phyloP scores from a whole-genome alignment of 2,113 vertebrate species.

The Aldabrachelys gigantea region DNA sequence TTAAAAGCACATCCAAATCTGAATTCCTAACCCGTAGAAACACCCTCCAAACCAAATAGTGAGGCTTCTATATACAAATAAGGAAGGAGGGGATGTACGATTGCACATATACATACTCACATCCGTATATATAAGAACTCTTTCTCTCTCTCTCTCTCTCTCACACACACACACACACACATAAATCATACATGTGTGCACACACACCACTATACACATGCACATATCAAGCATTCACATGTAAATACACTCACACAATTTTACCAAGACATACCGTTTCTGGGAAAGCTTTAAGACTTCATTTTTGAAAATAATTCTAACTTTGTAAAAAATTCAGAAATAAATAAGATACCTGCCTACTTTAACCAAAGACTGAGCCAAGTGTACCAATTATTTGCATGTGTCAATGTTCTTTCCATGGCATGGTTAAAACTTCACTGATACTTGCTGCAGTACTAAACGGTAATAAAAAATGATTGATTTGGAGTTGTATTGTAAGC shows the following conservation, averaged over 20 bases:
- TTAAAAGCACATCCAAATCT: not conserved
- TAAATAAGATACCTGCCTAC: not conserved
- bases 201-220: not conserved
- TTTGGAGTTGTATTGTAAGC: conserved; percentile 51
- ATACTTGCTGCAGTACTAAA: conserved; percentile 39
- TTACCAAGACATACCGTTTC: not conserved
- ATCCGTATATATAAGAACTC: not conserved
- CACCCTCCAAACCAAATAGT: not conserved
- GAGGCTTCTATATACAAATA: not conserved
- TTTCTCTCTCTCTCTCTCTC: no score
- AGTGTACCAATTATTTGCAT: conserved; percentile 6
- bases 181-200: not conserved
- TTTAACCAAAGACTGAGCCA: not conserved
- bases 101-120: not conserved
- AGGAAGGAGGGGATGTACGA: no score
- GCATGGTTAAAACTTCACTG: conserved; percentile 32
- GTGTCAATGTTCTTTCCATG: not conserved
- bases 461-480: conserved; percentile 60
- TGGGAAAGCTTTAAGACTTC: not conserved
- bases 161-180: not conserved
- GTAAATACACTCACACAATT: not conserved
- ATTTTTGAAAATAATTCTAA: not conserved
- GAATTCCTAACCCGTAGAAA: not conserved
- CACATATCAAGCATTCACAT: not conserved
- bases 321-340: not conserved